Evolutionary conservation across 2,888 invertebrate genomes (phyloP), one percentile per base, ranked within the genome.

Genomic region (Andrena bicolor): DNA sequence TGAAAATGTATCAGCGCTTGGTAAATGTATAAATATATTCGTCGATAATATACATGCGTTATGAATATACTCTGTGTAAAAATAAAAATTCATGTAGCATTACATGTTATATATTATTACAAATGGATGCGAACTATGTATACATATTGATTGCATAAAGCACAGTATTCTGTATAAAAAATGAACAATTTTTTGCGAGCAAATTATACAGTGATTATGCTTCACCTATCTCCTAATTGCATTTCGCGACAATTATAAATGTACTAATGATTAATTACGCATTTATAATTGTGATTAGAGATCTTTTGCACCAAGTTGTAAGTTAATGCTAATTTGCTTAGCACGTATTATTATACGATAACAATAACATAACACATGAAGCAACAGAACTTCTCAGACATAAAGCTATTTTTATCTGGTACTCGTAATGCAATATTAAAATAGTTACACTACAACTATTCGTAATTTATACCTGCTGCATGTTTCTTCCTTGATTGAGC

Each of bases 401-500:
- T 32, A 48, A 71, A 77, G 56, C 69, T 71, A 64, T 61, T 35
- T 71, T 68, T 68, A 80, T 60, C 28, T 76, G 66, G 53, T 68
- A 68, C 26, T 80, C 65, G 28, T 32, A 76, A 65, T 63, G 66
- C 71, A 65, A 75, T 86, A 87, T 88, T 83, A 84, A 89, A 74
- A 82, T 86, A 89, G 84, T 84, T 87, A 88, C 82, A 88, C 87
- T 89, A 90, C 88, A 88, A 81, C 87, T 87, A 89, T 86, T 87
- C 81, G 70, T 86, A 80, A 83, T 80, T 85, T 91, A 85, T 94
- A 94, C 94, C 94, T 94, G 93, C 82, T 85, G 86, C 83, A 88
- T 93, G 93, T 90, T 93, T 94, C 88, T 93, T 94, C 94, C 93
- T 93, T 84, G 93, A 89, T 92, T 93, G 93, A 89, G 94, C 94